Percentiles rank a stretch among this genome's conserved stretches.
Evolutionary conservation across 2,113 vertebrate species (phyloP).

Genomic region (Nibea albiflora): DNA sequence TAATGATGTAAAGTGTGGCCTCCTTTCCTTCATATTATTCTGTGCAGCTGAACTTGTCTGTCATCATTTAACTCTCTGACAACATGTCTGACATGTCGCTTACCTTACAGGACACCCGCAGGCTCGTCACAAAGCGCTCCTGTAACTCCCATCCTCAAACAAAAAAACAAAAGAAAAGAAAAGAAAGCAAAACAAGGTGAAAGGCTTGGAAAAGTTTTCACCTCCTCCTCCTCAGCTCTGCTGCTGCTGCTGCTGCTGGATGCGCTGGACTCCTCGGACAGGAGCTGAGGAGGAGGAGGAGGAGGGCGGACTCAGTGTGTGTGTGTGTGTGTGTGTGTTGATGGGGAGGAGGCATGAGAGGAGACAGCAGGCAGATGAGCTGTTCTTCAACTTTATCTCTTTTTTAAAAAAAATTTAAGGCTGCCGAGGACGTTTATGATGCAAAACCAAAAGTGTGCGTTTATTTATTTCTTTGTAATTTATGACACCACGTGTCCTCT

Average conservation of each 20-base stretch:
- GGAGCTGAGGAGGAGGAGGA: slow-evolving; percentile 15
- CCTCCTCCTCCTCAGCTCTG: slow-evolving; percentile 27
- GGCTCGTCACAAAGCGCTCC: neutral
- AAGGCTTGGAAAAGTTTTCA: neutral
- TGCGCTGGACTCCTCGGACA: slow-evolving; percentile 21
- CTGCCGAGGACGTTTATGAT: neutral
- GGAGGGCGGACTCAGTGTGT: slow-evolving; percentile 37
- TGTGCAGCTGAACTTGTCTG: neutral
- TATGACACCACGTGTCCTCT: neutral
- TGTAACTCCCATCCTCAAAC: slow-evolving; percentile 14
- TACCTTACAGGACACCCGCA: slow-evolving; percentile 40
- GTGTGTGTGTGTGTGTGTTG: neutral
- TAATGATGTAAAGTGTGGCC: neutral
- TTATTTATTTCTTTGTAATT: neutral
- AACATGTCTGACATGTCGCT: neutral
- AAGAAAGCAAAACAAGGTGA: neutral
- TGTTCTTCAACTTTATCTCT: neutral
- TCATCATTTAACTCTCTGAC: neutral
- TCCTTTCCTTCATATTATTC: neutral
- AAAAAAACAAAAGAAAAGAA: neutral
- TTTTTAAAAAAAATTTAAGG: neutral
- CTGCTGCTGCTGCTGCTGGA: slow-evolving; percentile 35
- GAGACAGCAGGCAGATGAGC: neutral
- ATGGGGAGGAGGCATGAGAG: slow-evolving; percentile 25
- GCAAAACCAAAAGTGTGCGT: neutral